Conservation (phyloP, 30 jellyfish, hydroid and myxozoan species). For the Haliclystus octoradiatus region DNA sequence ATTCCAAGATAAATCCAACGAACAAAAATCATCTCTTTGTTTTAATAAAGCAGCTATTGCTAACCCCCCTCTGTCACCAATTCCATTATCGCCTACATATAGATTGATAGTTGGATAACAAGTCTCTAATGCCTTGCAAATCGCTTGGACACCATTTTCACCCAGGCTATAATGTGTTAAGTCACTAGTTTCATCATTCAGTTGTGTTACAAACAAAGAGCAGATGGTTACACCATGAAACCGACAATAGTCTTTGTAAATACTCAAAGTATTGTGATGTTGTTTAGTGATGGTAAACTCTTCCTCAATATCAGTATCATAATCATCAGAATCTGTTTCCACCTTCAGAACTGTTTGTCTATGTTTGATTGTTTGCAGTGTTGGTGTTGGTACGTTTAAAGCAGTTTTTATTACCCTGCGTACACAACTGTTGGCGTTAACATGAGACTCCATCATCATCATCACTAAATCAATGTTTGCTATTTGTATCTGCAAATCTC, state of each 20-base stretch:
- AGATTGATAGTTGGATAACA: slow-evolving; percentile 16
- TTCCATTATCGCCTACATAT: slow-evolving; percentile 38
- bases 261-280: not conserved
- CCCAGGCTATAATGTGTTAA: slow-evolving; percentile 50
- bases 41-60: slow-evolving; percentile 29
- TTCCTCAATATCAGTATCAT: slow-evolving; percentile 46
- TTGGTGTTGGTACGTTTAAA: no score
- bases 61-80: slow-evolving; percentile 29
- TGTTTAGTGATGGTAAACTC: slow-evolving; percentile 6
- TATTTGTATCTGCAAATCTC: no score
- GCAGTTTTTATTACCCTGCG: no score
- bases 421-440: no score
- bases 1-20: slow-evolving; percentile 38
- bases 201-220: slow-evolving; percentile 34
- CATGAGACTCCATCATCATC: no score
- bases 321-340: slow-evolving; percentile 12
- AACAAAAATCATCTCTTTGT: slow-evolving; percentile 19
- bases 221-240: slow-evolving; percentile 11
- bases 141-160: slow-evolving; percentile 38
- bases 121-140: slow-evolving; percentile 21
- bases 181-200: slow-evolving; percentile 36
- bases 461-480: no score
- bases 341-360: not conserved
- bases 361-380: not conserved
- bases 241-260: slow-evolving; percentile 23